Evolutionary conservation across 2,113 vertebrate species (phyloP).

Genomic region (Ellobius talpinus): DNA sequence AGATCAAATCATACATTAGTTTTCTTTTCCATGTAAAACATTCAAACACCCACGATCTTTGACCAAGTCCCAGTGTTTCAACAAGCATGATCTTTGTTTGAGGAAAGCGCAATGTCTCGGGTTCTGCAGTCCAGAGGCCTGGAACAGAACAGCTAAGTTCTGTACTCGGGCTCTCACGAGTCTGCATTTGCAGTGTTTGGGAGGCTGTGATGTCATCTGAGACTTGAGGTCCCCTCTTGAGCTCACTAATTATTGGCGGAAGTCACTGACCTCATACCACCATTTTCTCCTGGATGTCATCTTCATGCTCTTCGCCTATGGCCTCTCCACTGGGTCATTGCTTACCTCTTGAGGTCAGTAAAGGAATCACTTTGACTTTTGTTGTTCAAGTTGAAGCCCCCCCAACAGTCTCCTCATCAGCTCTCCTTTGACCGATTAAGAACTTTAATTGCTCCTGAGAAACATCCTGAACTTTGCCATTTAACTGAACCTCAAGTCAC

Average conservation of each 20-base stretch:
- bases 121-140: background rate
- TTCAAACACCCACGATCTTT: background rate
- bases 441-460: background rate
- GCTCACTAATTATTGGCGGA: background rate
- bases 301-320: background rate
- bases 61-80: background rate
- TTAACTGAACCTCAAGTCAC: background rate
- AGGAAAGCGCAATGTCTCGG: background rate
- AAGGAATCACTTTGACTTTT: background rate
- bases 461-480: background rate
- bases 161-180: background rate
- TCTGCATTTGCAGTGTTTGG: background rate
- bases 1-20: background rate
- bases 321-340: background rate
- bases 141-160: background rate
- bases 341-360: background rate
- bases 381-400: background rate
- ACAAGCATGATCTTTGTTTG: background rate
- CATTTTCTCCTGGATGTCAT: background rate
- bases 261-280: background rate
- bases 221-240: background rate
- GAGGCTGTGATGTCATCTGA: background rate
- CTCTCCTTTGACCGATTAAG: constrained; percentile 10
- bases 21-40: constrained; percentile 1
- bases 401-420: background rate